phyloP scores from a whole-genome alignment of 2,888 invertebrate genomes.

The Acleris sparsana region DNA sequence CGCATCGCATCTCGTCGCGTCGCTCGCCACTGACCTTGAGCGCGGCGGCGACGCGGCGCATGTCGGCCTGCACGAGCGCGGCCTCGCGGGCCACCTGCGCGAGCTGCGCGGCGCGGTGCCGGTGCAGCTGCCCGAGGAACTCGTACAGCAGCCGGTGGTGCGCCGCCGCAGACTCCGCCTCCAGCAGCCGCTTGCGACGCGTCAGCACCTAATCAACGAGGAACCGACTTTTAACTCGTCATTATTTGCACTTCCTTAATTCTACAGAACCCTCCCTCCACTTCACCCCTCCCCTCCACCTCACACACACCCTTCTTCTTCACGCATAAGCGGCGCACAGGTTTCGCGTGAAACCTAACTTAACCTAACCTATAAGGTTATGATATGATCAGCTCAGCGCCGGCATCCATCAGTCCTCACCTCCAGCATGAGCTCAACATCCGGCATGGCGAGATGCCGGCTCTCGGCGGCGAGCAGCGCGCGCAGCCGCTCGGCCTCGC shows the following conservation, averaged over 20 bases:
- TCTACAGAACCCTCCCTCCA: too few species aligned
- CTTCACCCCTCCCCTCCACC: too few species aligned
- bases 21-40: slow-evolving; percentile 37
- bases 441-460: slow-evolving; percentile 88
- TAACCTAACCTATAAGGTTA: too few species aligned
- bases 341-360: too few species aligned
- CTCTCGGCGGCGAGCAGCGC: slow-evolving; percentile 87
- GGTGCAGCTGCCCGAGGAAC: slow-evolving; percentile 90
- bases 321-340: too few species aligned
- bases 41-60: slow-evolving; percentile 85
- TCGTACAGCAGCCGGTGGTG: slow-evolving; percentile 93
- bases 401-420: not conserved
- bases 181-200: slow-evolving; percentile 90
- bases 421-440: slow-evolving; percentile 92
- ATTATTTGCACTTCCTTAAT: too few species aligned
- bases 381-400: too few species aligned
- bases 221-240: too few species aligned
- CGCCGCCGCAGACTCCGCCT: slow-evolving; percentile 90
- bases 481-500: slow-evolving; percentile 72
- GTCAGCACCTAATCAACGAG: slow-evolving; percentile 80
- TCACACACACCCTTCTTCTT: too few species aligned
- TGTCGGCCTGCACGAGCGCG: slow-evolving; percentile 88
- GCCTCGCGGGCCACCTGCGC: slow-evolving; percentile 85
- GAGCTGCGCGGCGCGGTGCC: slow-evolving; percentile 86
- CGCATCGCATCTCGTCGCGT: too few species aligned